Percentiles rank a stretch among this genome's conserved stretches.
phyloP scores from a whole-genome alignment of 2,113 vertebrate genomes.

The Calonectris borealis region DNA sequence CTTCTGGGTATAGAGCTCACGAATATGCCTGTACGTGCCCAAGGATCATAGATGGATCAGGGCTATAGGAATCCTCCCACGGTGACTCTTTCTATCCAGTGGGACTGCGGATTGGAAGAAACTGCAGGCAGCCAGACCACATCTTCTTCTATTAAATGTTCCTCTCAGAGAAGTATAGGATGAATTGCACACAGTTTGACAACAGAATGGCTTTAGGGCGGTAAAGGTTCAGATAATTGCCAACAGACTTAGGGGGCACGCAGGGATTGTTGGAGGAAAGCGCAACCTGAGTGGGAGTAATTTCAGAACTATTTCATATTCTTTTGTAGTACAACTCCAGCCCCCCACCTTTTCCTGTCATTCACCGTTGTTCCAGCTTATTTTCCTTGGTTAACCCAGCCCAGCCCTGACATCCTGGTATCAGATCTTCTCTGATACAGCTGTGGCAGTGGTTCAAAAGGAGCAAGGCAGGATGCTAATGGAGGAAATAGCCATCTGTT shows the following conservation, averaged over 20 bases:
- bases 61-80: background rate
- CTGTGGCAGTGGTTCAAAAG: background rate
- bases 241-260: background rate
- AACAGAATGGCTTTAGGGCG: background rate
- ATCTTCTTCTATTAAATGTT: background rate
- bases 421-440: background rate
- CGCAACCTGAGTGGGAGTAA: background rate
- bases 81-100: background rate
- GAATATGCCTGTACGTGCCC: background rate
- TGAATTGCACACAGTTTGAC: background rate
- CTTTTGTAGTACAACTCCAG: background rate
- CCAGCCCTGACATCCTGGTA: background rate
- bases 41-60: background rate
- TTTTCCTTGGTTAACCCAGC: background rate
- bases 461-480: background rate
- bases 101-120: background rate
- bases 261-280: background rate
- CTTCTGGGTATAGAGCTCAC: background rate
- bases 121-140: background rate
- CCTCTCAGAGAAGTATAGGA: background rate
- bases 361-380: background rate
- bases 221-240: background rate
- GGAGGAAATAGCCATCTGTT: background rate
- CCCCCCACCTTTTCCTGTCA: background rate
- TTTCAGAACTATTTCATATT: background rate